Base-by-base conservation (phyloP, 2,797 vertebrate genomes). In the Ctenopoma multispine region DNA sequence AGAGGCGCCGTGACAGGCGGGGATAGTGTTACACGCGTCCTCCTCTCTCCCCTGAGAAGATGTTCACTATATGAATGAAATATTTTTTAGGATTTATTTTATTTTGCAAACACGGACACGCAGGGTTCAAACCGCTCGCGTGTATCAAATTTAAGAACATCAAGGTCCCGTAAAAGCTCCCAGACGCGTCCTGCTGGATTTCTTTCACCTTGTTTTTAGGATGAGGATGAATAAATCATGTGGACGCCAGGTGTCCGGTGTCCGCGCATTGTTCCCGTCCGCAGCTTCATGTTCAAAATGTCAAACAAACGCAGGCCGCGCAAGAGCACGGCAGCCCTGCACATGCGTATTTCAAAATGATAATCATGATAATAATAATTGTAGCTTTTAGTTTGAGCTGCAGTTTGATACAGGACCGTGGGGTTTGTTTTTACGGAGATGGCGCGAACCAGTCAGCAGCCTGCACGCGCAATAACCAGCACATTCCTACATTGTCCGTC, bases 151-250 rank as follows among this genome's bases (percentile, higher is more conserved):
- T 8, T 9, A 7, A 9, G 1, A 13, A 13, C 24, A 20, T 29
- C 18, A 20, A 4, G 6, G 40, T 1, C 6, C 7, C 7, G 18
- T 34, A 9, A 23, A 7, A 21, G 14, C 27, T 29, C 38, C 3
- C 13, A 44, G 58, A 2, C 34, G 13, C 7, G 29, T 47, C 38
- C 23, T 57, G 15, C 27, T 24, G 17, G 38, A 27, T 50, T 54
- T 38, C 46, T 50, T 72, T 40, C 60, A 40, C 46, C 58, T 57
- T 58, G 36, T 76, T 67, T 77, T 60, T 53, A 14, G 43, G 48
- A 3, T 69, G 55, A 77, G 92, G 56, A 90, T 91, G 89, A 90
- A 93, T 90, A 44, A 53, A 91, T 82, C 11, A 53, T 49, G 69
- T 55, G 70, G 59, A 62, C 77, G 73, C 58, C 82, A 82, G 86